These are phyloP conservation scores for Pygocentrus nattereri DNA, from an alignment of 2,797 vertebrate genomes.

Conservation along the genomic window DNA sequence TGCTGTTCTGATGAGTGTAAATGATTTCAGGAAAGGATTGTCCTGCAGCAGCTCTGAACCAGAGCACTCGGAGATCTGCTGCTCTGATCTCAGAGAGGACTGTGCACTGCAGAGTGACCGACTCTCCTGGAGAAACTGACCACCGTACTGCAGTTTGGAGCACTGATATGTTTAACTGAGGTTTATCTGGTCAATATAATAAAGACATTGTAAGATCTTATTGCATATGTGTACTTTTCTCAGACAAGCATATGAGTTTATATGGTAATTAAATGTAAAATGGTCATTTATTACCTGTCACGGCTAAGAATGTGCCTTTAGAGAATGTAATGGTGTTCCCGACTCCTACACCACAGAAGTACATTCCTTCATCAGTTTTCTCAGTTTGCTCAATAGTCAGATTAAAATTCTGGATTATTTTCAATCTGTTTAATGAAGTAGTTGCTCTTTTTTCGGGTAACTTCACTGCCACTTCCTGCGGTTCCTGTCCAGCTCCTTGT, in stretches of 20 bases:
- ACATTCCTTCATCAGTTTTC: conserved; percentile 5
- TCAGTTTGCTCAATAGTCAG: background rate
- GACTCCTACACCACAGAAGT: background rate
- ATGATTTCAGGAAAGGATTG: conserved; percentile 49
- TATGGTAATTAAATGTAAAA: too few species aligned
- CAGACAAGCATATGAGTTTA: too few species aligned
- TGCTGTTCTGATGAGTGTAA: conserved; percentile 33
- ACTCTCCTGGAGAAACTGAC: conserved; percentile 24
- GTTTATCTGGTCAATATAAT: background rate
- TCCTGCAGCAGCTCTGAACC: conserved; percentile 50
- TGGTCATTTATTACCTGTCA: background rate
- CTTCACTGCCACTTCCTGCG: background rate
- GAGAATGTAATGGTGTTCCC: background rate
- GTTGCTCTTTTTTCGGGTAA: background rate
- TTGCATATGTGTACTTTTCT: too few species aligned
- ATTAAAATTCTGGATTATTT: background rate
- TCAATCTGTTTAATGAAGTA: background rate
- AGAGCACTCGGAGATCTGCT: conserved; percentile 46
- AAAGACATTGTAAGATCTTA: background rate
- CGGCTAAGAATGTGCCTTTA: background rate
- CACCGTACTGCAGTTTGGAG: background rate
- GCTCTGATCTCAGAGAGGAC: conserved; percentile 42
- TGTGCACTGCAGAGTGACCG: conserved; percentile 41
- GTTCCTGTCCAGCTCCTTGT: background rate
- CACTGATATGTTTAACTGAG: conserved; percentile 2